Conservation (phyloP, 2,888 invertebrate species). For the Sipha maydis region DNA sequence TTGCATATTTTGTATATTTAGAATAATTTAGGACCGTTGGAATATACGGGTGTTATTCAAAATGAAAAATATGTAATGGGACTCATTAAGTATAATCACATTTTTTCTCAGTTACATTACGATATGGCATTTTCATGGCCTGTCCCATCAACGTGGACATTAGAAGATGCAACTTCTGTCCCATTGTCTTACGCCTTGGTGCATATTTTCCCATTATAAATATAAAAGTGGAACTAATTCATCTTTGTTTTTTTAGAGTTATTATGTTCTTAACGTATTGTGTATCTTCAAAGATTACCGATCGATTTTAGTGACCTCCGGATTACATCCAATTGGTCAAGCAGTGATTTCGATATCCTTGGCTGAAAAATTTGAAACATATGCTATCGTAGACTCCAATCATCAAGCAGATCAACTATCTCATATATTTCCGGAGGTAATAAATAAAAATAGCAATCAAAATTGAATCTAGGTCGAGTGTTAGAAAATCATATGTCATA, state of each 20-base stretch:
- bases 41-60: constrained; percentile 70
- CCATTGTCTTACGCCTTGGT: constrained; percentile 68
- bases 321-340: constrained; percentile 10
- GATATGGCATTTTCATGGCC: constrained; percentile 70
- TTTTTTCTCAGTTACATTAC: constrained; percentile 70
- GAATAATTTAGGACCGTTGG: constrained; percentile 70
- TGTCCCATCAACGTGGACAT: constrained; percentile 72
- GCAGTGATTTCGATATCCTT: constrained; percentile 37
- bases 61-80: constrained; percentile 70
- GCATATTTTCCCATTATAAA: background rate
- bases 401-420: background rate
- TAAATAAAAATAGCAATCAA: background rate
- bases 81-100: constrained; percentile 67
- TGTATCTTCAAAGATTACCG: background rate
- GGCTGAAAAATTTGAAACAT: background rate
- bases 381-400: background rate
- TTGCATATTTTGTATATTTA: background rate
- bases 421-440: constrained; percentile 17
- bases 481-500: no score
- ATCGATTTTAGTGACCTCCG: constrained; percentile 20
- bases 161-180: constrained; percentile 75
- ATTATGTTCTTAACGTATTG: constrained; percentile 32
- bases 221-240: background rate
- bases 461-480: no score
- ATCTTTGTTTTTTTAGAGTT: constrained; percentile 10